Evolutionary conservation across 2,113 vertebrate genomes (phyloP).

Genomic region (Bambusicola thoracicus): DNA sequence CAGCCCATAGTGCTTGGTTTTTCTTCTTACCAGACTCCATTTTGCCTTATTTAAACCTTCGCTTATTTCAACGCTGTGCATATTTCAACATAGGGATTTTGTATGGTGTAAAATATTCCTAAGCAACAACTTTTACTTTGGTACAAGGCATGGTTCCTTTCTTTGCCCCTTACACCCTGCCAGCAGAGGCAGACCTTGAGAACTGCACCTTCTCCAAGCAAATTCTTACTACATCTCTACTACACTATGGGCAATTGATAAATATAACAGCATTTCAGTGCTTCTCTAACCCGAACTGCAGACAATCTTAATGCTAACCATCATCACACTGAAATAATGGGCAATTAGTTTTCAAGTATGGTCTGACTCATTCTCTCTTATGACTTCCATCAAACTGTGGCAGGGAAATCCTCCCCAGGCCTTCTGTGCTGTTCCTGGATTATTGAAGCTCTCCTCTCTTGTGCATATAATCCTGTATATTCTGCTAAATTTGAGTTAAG

Average conservation of each 20-base stretch:
- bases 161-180: neutral
- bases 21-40: neutral
- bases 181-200: neutral
- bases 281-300: neutral
- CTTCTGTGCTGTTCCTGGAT: neutral
- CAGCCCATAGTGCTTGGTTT: neutral
- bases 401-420: slow-evolving; percentile 13
- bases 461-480: neutral
- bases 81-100: neutral
- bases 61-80: no score
- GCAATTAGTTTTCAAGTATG: neutral
- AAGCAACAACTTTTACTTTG: neutral
- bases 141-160: neutral
- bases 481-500: neutral
- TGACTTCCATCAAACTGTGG: neutral
- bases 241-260: neutral
- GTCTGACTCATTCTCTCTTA: neutral
- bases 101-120: neutral
- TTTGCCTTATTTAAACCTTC: neutral
- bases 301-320: neutral
- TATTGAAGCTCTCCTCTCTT: neutral
- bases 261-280: neutral
- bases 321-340: neutral
- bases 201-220: neutral
- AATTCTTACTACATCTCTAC: neutral